Conservation (phyloP, 1,140 invertebrate genomes). For the Plutomurus gul region DNA sequence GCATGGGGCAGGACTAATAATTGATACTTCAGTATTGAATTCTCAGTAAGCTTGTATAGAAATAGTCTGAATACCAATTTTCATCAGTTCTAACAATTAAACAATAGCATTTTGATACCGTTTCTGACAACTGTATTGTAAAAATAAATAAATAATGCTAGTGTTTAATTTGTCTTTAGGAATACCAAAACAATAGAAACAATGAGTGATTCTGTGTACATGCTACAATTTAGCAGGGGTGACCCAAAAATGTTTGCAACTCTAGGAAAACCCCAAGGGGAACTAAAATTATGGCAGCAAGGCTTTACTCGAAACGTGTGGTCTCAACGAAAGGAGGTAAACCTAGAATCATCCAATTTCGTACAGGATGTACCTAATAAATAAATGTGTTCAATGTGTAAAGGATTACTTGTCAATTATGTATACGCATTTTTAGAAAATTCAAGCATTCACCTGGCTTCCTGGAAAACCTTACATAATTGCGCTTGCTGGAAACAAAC, state of each 20-base stretch:
- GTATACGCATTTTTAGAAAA: constrained; percentile 31
- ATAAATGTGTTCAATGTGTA: not conserved
- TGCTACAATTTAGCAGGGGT: constrained; percentile 16
- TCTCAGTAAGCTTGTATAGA: constrained; percentile 4
- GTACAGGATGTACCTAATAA: too few relatives aligned
- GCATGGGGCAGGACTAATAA: not conserved
- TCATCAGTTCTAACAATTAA: too few relatives aligned
- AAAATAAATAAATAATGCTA: too few relatives aligned
- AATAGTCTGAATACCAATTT: not conserved
- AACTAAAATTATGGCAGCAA: constrained; percentile 36
- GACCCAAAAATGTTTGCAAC: constrained; percentile 35
- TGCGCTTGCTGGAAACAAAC: constrained; percentile 21
- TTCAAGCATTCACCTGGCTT: constrained; percentile 39
- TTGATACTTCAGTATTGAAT: constrained; percentile 22
- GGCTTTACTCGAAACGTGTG: constrained; percentile 23
- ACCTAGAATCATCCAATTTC: too few relatives aligned
- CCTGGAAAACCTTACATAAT: constrained; percentile 33
- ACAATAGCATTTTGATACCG: too few relatives aligned
- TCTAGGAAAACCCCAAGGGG: not conserved
- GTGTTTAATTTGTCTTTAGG: too few relatives aligned
- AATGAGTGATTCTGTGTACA: not conserved
- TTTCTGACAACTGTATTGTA: too few relatives aligned
- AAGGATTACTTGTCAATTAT: too few relatives aligned
- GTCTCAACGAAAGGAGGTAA: constrained; percentile 21
- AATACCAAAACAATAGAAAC: constrained; percentile 19